Conservation (phyloP, 2,113 vertebrate genomes). For the Ceuthmochares aereus region DNA sequence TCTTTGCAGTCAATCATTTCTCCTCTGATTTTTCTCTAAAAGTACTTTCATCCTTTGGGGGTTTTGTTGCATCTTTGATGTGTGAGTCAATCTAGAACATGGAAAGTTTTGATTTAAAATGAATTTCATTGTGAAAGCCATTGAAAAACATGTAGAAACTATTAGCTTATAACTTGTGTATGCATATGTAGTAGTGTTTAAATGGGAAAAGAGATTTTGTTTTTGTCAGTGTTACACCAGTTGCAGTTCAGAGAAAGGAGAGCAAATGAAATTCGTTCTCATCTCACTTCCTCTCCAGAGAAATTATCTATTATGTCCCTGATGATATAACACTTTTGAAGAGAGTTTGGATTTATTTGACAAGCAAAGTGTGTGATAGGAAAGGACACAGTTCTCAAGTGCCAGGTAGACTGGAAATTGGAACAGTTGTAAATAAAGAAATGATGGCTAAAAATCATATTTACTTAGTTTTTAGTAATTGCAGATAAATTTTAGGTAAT, state of each 20-base stretch:
- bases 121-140: background rate
- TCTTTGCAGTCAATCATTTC: background rate
- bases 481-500: background rate
- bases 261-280: background rate
- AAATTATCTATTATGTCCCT: background rate
- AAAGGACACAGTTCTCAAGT: background rate
- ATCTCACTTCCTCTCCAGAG: background rate
- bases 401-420: background rate
- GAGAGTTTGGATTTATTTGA: background rate
- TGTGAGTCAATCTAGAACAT: background rate
- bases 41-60: background rate
- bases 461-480: conserved; percentile 11
- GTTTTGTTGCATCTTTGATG: background rate
- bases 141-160: background rate
- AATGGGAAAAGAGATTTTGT: background rate
- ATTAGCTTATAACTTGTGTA: background rate
- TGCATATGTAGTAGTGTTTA: background rate
- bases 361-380: background rate
- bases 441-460: background rate
- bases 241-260: background rate
- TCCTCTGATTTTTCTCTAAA: background rate
- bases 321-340: background rate
- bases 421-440: background rate
- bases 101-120: background rate
- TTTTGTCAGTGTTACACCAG: background rate